Base-by-base conservation (phyloP, 1,140 invertebrate genomes). In the Agraylea sexmaculata region DNA sequence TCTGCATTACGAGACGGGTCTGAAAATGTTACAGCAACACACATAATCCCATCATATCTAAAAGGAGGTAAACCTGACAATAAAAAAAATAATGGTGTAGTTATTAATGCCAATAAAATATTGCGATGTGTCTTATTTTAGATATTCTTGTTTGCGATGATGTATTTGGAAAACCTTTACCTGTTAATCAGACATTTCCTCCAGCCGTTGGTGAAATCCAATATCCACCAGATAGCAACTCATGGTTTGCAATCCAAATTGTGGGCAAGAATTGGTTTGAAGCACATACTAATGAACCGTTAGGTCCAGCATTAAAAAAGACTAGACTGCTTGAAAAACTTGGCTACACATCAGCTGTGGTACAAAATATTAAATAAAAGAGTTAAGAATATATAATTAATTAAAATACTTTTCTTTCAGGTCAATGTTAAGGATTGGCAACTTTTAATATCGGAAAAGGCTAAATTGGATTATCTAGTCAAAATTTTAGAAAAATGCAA, bases 21-120 rank as follows among this genome's bases (percentile, higher is more conserved):
- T 17, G 41, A 51, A 3, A 52, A 45, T 37, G 30, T 64, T 11
- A 21, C 49, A 31, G 40, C 66, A 4, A 55, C 61, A 47, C 67
- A 71, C 47, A 39, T 76, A 28, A 52, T 78, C 46, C 76, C 76
- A 2, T 71, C 78, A 38, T 74, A 64, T 47, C 37, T 56, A 16
- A 57, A 54, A 48, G 52, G 58, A 40, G 69, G 69, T 64, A 44
- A 45, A 29, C 38, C 29, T 25, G 20, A 29, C 6, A 25, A 7
- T 7, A 25, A 25, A 7, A 25, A 25, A n/a, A 25, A 25, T 6
- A 25, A 25, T n/a, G 23, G n/a, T n/a, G n/a, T 6, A n/a, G n/a
- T n/a, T n/a, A 25, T 25, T 25, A 25, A 25, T 25, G n/a, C n/a
- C n/a, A 25, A 25, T 25, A 6, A 25, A 7, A 25, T 25, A 25